Evolutionary conservation across 2,797 vertebrate genomes (phyloP).

Genomic region (Trachops cirrhosus): DNA sequence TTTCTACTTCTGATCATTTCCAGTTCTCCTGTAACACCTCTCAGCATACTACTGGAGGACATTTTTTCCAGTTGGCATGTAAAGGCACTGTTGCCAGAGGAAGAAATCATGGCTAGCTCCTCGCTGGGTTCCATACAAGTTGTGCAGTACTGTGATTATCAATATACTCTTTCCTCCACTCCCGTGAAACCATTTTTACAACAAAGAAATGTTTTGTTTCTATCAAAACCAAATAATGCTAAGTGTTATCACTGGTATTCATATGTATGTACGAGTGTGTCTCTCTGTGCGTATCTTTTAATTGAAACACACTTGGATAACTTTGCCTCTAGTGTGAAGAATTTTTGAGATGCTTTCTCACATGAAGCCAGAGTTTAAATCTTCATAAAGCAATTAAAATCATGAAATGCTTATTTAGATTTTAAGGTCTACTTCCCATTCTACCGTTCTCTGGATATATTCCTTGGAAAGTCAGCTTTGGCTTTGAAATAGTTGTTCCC

Average conservation of each 20-base stretch:
- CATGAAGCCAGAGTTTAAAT: neutral
- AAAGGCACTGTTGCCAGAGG: neutral
- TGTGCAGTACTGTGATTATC: neutral
- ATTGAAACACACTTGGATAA: neutral
- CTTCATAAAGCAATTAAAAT: conserved; percentile 42
- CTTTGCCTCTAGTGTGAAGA: neutral
- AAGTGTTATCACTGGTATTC: neutral
- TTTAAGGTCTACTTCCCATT: neutral
- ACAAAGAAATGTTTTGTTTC: neutral
- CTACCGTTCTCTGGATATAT: neutral
- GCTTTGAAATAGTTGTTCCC: neutral
- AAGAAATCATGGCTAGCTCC: neutral
- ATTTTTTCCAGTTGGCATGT: neutral
- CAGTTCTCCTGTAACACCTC: neutral
- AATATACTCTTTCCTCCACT: neutral
- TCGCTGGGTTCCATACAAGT: neutral
- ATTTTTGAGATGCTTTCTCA: neutral
- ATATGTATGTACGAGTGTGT: too few species aligned
- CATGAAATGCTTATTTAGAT: neutral
- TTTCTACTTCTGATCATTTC: neutral
- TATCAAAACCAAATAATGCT: conserved; percentile 21
- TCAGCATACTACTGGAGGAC: neutral
- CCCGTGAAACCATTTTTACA: neutral
- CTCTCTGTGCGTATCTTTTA: neutral
- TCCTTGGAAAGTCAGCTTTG: conserved; percentile 20